phyloP scores from a whole-genome alignment of 2,888 invertebrate species.

The Sarcophaga subvicina region DNA sequence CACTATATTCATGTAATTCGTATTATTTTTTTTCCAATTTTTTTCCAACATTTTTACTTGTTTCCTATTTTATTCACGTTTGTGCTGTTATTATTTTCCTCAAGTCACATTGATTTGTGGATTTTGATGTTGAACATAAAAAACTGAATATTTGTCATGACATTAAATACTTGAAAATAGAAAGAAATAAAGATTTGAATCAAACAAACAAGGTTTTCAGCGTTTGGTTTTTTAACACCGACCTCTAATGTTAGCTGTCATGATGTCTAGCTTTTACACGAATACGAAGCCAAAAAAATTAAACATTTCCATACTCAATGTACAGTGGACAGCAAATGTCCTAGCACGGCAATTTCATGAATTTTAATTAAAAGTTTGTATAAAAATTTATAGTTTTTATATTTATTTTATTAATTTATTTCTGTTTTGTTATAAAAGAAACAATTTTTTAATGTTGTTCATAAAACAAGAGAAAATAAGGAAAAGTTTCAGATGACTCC shows the following conservation, averaged over 20 bases:
- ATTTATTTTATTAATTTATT: no score
- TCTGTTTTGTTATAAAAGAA: no score
- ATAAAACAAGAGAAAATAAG: no score
- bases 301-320: no score
- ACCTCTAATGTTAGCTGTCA: neutral
- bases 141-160: neutral
- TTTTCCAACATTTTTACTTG: neutral
- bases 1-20: neutral
- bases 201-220: neutral
- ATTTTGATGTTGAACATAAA: constrained; percentile 8
- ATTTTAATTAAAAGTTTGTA: no score
- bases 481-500: no score
- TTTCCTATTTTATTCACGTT: neutral
- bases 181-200: neutral
- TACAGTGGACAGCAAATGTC: no score
- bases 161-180: constrained; percentile 12
- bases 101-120: constrained; percentile 23
- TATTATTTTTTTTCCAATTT: neutral
- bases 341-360: no score
- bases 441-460: no score
- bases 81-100: neutral
- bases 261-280: neutral
- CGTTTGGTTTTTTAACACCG: neutral
- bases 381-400: no score
- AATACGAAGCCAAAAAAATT: neutral